Percentiles rank a stretch among this genome's conserved stretches.
These are phyloP conservation scores for Tragelaphus strepsiceros DNA, from an alignment of 2,113 vertebrate species.

Conservation along the genomic window DNA sequence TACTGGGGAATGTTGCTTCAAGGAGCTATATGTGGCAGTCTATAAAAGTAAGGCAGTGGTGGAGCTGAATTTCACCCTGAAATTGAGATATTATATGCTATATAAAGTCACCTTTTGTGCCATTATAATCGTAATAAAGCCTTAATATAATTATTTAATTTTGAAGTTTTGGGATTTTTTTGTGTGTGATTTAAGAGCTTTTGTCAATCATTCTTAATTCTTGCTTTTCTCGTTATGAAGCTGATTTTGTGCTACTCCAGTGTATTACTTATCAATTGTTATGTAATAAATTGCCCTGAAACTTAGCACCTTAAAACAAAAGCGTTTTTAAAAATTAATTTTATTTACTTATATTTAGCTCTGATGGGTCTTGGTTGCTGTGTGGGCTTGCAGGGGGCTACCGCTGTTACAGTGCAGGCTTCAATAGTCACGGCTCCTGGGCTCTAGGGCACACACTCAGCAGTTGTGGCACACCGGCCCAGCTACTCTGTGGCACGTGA, in stretches of 20 bases:
- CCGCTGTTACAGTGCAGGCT: background rate
- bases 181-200: background rate
- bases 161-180: constrained; percentile 14
- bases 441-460: background rate
- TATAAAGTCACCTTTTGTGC: background rate
- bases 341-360: background rate
- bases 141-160: background rate
- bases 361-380: background rate
- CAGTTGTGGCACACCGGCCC: background rate
- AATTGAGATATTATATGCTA: background rate
- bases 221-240: background rate
- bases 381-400: background rate
- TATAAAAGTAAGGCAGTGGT: background rate
- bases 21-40: background rate
- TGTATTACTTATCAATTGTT: background rate
- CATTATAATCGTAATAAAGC: background rate
- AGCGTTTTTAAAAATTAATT: background rate
- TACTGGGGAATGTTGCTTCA: background rate
- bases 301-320: background rate
- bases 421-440: background rate
- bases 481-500: background rate
- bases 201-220: background rate
- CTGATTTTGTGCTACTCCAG: background rate
- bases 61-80: background rate
- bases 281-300: background rate